Evolutionary conservation across 2,888 invertebrate genomes (phyloP), one percentile per base, ranked within the genome.

Genomic region (Brachyptera risi): DNA sequence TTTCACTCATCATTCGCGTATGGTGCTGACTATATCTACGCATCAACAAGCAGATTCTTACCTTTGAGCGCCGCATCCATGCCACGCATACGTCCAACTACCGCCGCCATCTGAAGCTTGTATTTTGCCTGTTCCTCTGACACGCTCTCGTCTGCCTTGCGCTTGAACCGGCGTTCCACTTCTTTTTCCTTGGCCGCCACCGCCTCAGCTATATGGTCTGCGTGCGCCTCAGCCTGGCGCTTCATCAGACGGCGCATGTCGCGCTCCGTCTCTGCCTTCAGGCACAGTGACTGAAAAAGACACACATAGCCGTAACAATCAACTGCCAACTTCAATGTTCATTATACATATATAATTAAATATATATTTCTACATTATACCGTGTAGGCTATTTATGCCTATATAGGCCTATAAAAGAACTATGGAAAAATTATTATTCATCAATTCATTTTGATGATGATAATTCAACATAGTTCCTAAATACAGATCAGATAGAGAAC

Each of bases 191-290:
- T 76, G 61, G 47, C 40, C 9, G 40, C 15, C 13, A 96, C 76
- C 1, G 85, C 86, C 69, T 90, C 90, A 44, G 82, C 80, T 63
- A 92, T 73, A 66, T 92, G 87, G 72, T 95, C 94, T 54, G 86
- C 80, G 74, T 96, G 94, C 0, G 93, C 86, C 69, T 93, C 91
- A 1, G 88, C 84, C 70, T 96, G 95, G 57, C 90, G 82, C 71
- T 90, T 89, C 62, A 98, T 73, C 69, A 93, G 88, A 13, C 83
- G 81, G 47, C 89, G 84, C 60, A 95, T 74, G 63, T 88, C 87
- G 51, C 80, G 80, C 70, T 94, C 88, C 24, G 85, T 80, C 49
- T 85, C 83, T 1, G 83, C 80, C 68, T 83, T 83, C 40, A 88
- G 78, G 69, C 81, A 78, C 60, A 89, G 75, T 63, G 85, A 77